phyloP scores from a whole-genome alignment of 2,888 invertebrate genomes.

The Sipha maydis region DNA sequence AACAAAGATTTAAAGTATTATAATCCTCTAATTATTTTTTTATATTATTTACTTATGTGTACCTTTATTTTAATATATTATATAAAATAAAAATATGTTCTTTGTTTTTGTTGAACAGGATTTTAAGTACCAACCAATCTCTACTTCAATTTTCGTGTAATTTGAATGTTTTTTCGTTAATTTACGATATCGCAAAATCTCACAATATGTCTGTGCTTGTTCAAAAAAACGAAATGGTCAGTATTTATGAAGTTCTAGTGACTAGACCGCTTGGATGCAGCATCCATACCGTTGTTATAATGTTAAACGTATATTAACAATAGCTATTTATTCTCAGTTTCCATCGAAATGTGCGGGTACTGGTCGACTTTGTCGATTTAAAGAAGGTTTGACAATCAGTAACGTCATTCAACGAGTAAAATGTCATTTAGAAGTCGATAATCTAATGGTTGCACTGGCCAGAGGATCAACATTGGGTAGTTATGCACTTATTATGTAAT shows the following conservation, averaged over 20 bases:
- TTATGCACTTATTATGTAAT: not conserved
- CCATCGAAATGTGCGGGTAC: slow-evolving; percentile 68
- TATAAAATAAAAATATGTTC: not conserved
- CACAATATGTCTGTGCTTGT: not conserved
- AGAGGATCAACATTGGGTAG: slow-evolving; percentile 68
- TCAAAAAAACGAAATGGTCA: slow-evolving; percentile 21
- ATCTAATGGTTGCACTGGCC: slow-evolving; percentile 80
- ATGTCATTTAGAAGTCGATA: slow-evolving; percentile 74
- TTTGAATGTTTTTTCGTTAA: not conserved
- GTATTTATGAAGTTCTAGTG: not conserved
- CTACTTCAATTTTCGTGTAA: slow-evolving; percentile 30
- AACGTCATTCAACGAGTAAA: slow-evolving; percentile 77
- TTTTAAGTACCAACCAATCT: not conserved
- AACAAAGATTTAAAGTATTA: not conserved
- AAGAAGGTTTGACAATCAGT: slow-evolving; percentile 70
- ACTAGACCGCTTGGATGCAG: not conserved
- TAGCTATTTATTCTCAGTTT: not conserved
- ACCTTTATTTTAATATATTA: not conserved
- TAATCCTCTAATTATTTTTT: not conserved
- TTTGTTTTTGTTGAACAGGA: not conserved
- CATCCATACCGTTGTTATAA: not conserved
- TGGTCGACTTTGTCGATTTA: slow-evolving; percentile 72
- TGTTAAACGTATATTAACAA: not conserved
- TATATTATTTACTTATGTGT: not conserved
- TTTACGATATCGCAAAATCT: not conserved